These are phyloP conservation scores for Cepphus grylle DNA, from an alignment of 2,113 vertebrate genomes.

Conservation along the genomic window DNA sequence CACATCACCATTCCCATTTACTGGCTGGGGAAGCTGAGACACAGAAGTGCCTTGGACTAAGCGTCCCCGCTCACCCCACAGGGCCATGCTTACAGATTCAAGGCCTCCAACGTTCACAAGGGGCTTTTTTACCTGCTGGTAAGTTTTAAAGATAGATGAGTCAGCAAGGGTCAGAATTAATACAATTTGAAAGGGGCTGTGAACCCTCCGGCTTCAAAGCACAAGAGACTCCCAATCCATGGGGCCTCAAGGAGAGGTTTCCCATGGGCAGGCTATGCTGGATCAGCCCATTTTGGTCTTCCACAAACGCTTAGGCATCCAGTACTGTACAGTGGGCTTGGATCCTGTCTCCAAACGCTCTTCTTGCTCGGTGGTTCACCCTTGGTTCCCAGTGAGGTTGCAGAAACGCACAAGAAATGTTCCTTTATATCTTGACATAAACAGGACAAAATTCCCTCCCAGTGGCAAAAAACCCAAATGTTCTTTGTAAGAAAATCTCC, in stretches of 20 bases:
- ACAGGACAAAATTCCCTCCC: neutral
- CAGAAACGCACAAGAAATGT: neutral
- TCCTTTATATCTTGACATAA: neutral
- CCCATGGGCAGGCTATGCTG: neutral
- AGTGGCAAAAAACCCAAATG: neutral
- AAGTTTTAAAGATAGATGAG: neutral
- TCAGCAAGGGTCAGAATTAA: neutral
- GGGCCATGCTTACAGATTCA: neutral
- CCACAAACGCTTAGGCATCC: neutral
- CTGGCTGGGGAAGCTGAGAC: neutral
- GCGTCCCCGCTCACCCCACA: neutral
- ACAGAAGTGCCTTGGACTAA: neutral
- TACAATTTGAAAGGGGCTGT: neutral
- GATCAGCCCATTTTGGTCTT: neutral
- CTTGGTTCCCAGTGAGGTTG: neutral
- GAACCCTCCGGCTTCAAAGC: neutral
- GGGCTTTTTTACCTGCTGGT: neutral
- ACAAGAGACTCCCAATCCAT: neutral
- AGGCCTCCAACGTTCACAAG: neutral
- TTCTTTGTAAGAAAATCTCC: neutral
- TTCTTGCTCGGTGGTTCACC: neutral
- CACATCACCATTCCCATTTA: neutral
- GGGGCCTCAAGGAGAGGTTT: neutral
- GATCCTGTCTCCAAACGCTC: neutral
- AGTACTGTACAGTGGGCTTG: neutral